Conservation (phyloP, 2,888 invertebrate genomes). For the Chouioia cunea region DNA sequence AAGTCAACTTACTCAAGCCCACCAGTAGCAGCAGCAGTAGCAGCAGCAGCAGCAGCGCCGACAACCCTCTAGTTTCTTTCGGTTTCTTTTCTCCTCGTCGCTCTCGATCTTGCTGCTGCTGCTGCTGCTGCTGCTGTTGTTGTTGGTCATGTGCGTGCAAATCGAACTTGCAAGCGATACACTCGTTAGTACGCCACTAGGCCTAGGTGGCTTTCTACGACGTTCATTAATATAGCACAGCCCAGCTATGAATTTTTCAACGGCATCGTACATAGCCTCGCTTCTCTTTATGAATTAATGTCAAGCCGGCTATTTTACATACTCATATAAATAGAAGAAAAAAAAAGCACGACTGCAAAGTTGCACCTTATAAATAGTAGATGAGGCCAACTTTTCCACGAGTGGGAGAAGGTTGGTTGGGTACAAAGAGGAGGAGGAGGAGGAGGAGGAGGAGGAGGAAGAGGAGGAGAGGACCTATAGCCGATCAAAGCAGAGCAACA, state of each 20-base stretch:
- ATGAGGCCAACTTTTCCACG: slow-evolving; percentile 28
- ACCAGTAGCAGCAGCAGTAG: no score
- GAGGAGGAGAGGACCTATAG: slow-evolving; percentile 23
- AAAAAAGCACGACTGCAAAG: slow-evolving; percentile 26
- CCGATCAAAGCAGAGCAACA: slow-evolving; percentile 12
- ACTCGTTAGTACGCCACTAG: no score
- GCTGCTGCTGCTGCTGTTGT: slow-evolving; percentile 14
- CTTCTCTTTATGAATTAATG: slow-evolving; percentile 20
- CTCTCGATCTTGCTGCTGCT: slow-evolving; percentile 13
- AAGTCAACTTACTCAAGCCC: slow-evolving; percentile 65
- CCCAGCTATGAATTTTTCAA: no score
- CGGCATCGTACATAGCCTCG: no score
- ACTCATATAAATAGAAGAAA: slow-evolving; percentile 20
- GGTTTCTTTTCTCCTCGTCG: slow-evolving; percentile 27
- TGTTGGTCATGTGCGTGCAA: slow-evolving; percentile 43
- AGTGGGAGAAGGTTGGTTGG: slow-evolving; percentile 36
- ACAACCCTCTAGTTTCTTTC: no score
- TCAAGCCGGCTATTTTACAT: slow-evolving; percentile 6
- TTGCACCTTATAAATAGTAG: slow-evolving; percentile 31
- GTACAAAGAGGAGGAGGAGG: slow-evolving; percentile 41
- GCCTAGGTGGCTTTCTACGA: no score
- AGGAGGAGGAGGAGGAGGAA: not conserved
- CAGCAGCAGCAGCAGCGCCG: no score
- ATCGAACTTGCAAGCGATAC: no score
- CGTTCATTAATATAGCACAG: no score